Evolutionary conservation across 2,888 invertebrate genomes (phyloP), one percentile per base, ranked within the genome.

Genomic region (Chrysodeixis includens): DNA sequence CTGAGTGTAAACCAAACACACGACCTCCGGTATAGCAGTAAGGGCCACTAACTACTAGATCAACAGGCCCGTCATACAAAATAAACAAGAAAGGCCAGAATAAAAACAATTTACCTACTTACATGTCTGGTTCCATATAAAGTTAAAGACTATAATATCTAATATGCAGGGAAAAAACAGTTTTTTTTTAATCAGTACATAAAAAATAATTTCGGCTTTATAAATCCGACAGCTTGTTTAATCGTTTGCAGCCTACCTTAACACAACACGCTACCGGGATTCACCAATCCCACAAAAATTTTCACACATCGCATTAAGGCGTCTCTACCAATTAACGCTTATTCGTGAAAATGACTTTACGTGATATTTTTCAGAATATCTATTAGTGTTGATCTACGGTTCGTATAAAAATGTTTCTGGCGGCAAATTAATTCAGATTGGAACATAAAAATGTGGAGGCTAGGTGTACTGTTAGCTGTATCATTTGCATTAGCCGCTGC

Each of bases 371-470:
- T 86, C 76, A 62, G 46, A 76, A 83, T 80, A 83, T 85, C 81
- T 82, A 78, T 68, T 66, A 83, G 60, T 78, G 79, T 86, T 84
- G 78, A 84, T 84, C 79, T 80, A 69, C 67, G 71, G 62, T 30
- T 49, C 64, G 77, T 92, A 92, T 93, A 93, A 88, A 90, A 89
- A 85, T 89, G 88, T 87, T 82, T 78, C 76, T 76, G 71, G 30
- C 62, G 53, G 61, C 68, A 59, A 67, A 69, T 61, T 67, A 61
- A 62, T 59, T 85, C 85, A 88, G 81, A 86, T 77, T 70, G 78
- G 30, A 78, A 53, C 66, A 71, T 2, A 56, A 87, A 78, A 76
- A 93, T 93, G 93, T 90, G 88, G 88, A 79, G 88, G 69, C 57
- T 83, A 76, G 87, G 85, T 53, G 86, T 86, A 32, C 64, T 89